phyloP scores from a whole-genome alignment of 2,113 vertebrate species.

The Dromas ardeola region DNA sequence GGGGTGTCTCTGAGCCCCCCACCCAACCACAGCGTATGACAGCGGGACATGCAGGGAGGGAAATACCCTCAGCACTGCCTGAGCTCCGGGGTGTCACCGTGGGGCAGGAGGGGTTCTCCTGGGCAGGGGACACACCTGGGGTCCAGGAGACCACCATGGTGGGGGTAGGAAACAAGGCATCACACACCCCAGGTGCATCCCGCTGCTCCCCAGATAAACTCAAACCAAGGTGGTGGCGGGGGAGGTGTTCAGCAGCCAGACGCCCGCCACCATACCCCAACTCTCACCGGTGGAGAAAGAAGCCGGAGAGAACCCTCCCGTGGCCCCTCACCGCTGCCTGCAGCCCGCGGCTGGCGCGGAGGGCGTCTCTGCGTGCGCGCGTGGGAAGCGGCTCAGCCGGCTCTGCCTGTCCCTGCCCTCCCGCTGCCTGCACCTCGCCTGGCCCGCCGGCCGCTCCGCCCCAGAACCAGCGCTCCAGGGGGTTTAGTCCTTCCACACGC shows the following conservation, averaged over 20 bases:
- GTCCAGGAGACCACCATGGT: neutral
- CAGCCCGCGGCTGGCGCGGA: neutral
- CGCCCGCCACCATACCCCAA: rapidly evolving
- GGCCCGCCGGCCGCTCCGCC: neutral
- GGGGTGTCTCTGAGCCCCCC: neutral
- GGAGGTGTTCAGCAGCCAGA: neutral
- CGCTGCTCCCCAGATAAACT: neutral
- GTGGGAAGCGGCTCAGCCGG: constrained; percentile 41
- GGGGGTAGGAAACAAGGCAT: neutral
- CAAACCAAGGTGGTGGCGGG: rapidly evolving
- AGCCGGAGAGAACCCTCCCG: rapidly evolving
- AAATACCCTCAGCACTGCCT: neutral
- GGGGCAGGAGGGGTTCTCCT: neutral
- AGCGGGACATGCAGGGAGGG: rapidly evolving
- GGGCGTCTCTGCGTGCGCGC: neutral
- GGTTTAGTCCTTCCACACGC: rapidly evolving
- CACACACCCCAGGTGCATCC: rapidly evolving
- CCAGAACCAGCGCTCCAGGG: rapidly evolving
- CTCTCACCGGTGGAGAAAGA: neutral
- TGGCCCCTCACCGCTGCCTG: neutral
- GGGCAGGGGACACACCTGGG: neutral
- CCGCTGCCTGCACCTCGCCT: neutral
- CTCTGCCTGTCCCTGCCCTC: constrained; percentile 24
- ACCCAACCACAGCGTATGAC: rapidly evolving
- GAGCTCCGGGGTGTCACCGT: rapidly evolving